Evolutionary conservation across 2,888 invertebrate genomes (phyloP), one percentile per base, ranked within the genome.

Genomic region (Cataglyphis livida): DNA sequence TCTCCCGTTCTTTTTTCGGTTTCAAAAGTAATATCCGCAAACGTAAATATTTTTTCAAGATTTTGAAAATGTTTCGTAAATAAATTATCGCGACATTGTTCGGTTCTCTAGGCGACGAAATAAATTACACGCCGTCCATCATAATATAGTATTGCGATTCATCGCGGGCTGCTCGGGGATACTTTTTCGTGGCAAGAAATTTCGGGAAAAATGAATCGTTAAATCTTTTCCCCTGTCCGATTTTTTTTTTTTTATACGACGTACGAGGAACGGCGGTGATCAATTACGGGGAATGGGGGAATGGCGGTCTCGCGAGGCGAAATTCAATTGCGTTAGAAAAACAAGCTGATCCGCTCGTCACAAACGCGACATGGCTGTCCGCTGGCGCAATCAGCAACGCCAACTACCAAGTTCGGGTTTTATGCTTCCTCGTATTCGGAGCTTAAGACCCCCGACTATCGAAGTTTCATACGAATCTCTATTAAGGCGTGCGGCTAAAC

Each of bases 241-340:
- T 83, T 28, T 28, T 21, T 28, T 28, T 28, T 25, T 28, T 83
- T 57, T 79, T 68, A 78, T 82, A 75, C 84, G 75, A 74, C 65
- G 70, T 44, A 44, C 28, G 70, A 70, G 35, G 71, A 79, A 79
- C 44, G 70, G 57, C 57, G 90, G 88, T 88, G 88, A 91, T 91
- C 91, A 91, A 91, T 91, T 91, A 91, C 90, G 88, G 85, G 59
- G 25, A 25, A 25, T 25, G 25, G 87, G 84, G 87, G 88, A 89
- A 90, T 79, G 88, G 81, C 81, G 88, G 87, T 48, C 86, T 86
- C 86, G 88, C 86, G 86, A 90, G 89, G 92, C 90, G 90, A 92
- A 92, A 92, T 92, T 92, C 89, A 91, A 91, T 91, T 89, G 88
- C 91, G 87, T 86, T 87, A 91, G 91, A 91, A 92, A 91, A 92